Evolutionary conservation across 2,113 vertebrate species (phyloP).

Genomic region (Eulemur macaco): DNA sequence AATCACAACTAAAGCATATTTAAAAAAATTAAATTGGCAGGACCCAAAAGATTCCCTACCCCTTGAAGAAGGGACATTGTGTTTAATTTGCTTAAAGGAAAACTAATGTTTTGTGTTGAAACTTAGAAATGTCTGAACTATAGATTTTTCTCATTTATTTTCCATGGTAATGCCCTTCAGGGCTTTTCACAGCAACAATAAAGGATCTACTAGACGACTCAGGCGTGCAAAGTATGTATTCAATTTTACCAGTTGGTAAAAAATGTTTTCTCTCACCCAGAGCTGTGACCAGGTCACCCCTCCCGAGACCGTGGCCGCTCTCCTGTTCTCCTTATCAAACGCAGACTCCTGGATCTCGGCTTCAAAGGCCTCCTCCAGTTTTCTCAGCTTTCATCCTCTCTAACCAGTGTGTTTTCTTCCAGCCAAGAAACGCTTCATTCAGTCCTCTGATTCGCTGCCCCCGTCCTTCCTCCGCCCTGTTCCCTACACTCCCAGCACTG

Average conservation of each 20-base stretch:
- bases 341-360: background rate
- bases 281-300: constrained; percentile 44
- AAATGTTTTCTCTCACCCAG: constrained; percentile 35
- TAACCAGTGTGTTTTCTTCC: background rate
- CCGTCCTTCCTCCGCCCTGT: background rate
- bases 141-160: constrained; percentile 45
- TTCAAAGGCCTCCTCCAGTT: constrained; percentile 64
- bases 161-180: background rate
- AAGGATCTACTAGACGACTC: background rate
- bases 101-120: background rate
- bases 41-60: background rate
- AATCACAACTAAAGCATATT: background rate
- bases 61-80: background rate
- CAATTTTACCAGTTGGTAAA: background rate
- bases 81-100: constrained; percentile 15
- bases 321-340: constrained; percentile 41
- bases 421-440: constrained; percentile 13
- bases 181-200: background rate
- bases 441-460: background rate
- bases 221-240: background rate
- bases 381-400: constrained; percentile 44
- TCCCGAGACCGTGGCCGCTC: background rate
- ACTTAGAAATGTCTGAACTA: background rate
- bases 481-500: background rate
- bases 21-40: background rate